A percentile compares a stretch with the other conserved stretches of the same genome.
These are phyloP conservation scores for Chlamydotis undulata DNA, from an alignment of 2,113 vertebrate species.

Conservation along the genomic window DNA sequence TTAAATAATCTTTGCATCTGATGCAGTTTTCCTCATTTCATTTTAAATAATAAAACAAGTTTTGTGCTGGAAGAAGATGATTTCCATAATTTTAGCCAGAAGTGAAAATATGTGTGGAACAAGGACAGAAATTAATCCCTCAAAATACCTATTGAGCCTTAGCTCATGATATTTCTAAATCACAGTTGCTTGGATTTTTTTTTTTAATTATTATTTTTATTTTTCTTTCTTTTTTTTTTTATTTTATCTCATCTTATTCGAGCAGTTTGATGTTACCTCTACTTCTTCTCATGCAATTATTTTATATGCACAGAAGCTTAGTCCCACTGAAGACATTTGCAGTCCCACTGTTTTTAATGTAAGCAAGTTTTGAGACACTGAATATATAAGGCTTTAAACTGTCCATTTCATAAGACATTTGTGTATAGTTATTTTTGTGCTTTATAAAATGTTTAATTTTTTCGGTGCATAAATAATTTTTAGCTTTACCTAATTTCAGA, in stretches of 20 bases:
- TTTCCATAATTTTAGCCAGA: constrained; percentile 41
- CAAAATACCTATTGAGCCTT: background rate
- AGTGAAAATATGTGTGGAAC: background rate
- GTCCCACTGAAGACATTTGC: background rate
- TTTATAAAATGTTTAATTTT: constrained; percentile 60
- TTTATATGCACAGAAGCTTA: background rate
- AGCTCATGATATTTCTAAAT: background rate
- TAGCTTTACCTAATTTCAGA: constrained; percentile 69
- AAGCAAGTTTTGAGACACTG: constrained; percentile 2
- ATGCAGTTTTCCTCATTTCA: background rate
- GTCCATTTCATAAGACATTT: background rate
- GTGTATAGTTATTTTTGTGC: constrained; percentile 45
- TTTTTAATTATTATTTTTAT: accelerated
- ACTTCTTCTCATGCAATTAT: background rate
- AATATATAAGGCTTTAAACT: constrained; percentile 22
- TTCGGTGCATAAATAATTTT: constrained; percentile 61
- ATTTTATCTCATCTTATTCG: background rate
- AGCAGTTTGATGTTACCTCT: background rate
- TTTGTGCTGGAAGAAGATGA: background rate
- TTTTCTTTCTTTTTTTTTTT: background rate
- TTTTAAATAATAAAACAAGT: background rate
- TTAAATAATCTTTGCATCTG: constrained; percentile 10
- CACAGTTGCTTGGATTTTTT: background rate
- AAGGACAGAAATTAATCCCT: background rate
- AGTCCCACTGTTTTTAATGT: background rate